Conservation (phyloP, 92 coral and sea anemone species). For the Isaurus tuberculatus region DNA sequence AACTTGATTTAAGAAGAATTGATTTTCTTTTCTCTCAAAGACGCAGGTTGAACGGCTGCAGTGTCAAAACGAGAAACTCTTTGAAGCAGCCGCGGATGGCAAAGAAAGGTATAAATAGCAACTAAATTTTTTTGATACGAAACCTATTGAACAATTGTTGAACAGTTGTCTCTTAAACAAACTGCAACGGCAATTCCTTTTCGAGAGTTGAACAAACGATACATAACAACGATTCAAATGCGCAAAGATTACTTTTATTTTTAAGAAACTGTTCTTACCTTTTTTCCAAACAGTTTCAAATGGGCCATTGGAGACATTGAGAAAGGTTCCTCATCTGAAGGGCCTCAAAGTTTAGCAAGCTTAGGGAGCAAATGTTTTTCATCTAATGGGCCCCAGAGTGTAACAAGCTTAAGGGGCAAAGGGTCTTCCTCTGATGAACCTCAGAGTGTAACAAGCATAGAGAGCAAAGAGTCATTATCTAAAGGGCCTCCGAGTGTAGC, state of each 20-base stretch:
- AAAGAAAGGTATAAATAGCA: constrained; percentile 22
- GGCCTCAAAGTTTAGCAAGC: no score
- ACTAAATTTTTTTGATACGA: not conserved
- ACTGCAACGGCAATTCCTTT: not conserved
- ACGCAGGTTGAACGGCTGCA: constrained; percentile 30
- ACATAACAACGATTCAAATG: not conserved
- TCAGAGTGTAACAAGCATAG: no score
- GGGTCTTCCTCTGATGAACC: not conserved
- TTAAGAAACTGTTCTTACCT: not conserved
- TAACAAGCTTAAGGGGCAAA: not conserved
- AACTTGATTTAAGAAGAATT: no score
- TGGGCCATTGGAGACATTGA: not conserved
- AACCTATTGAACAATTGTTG: not conserved
- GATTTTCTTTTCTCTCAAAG: not conserved
- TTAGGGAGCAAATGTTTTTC: not conserved
- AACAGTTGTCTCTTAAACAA: not conserved
- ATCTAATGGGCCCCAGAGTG: not conserved
- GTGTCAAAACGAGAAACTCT: constrained; percentile 34
- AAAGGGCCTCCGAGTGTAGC: no score
- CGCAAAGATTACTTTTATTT: not conserved
- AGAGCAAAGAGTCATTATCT: no score
- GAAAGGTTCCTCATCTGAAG: not conserved
- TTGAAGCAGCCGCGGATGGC: constrained; percentile 25
- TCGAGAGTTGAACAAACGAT: not conserved
- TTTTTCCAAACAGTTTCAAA: not conserved